Evolutionary conservation across 2,888 invertebrate species (phyloP).

Genomic region (Adineta ricciae): DNA sequence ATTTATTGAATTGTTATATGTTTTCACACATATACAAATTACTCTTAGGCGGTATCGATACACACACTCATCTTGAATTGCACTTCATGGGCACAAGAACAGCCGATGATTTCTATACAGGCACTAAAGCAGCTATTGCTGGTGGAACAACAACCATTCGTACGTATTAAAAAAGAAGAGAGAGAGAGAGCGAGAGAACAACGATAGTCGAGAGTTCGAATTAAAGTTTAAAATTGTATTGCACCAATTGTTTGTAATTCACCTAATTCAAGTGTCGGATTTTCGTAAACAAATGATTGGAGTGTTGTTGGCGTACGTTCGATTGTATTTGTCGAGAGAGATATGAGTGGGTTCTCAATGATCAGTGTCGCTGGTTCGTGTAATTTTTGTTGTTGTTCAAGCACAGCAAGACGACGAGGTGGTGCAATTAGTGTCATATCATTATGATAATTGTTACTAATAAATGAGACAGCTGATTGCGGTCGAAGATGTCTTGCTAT

Average conservation of each 20-base stretch:
- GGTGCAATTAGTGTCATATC: neutral
- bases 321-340: neutral
- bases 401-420: neutral
- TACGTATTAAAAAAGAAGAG: constrained; percentile 22
- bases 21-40: constrained; percentile 15
- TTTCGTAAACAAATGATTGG: constrained; percentile 10
- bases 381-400: neutral
- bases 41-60: constrained; percentile 35
- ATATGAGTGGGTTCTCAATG: neutral
- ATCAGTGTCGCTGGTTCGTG: neutral
- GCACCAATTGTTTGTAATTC: neutral
- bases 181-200: neutral
- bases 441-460: constrained; percentile 1
- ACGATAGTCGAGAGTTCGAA: neutral
- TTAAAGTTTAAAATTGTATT: neutral
- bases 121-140: constrained; percentile 37
- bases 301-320: neutral
- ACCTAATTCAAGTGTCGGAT: constrained; percentile 1
- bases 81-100: constrained; percentile 36
- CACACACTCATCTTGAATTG: constrained; percentile 35
- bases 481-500: neutral
- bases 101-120: constrained; percentile 37
- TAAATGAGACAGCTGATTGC: neutral
- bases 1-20: neutral
- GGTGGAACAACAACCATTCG: constrained; percentile 37